A percentile compares a stretch with the other conserved stretches of the same genome.
Conservation (phyloP, 2,113 vertebrate species). For the Climacteris rufus region DNA sequence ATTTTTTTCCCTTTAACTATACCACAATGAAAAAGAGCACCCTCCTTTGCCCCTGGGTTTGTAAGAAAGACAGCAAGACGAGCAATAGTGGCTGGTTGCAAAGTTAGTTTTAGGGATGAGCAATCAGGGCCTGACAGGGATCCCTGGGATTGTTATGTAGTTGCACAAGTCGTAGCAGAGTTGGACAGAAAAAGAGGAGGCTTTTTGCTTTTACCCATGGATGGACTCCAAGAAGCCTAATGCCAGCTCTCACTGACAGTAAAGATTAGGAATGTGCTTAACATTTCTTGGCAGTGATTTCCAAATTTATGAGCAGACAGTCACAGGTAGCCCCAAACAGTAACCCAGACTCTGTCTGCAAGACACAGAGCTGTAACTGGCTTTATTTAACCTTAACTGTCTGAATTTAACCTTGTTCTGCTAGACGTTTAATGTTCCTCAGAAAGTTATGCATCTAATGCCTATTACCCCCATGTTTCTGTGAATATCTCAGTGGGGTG, state of each 20-base stretch:
- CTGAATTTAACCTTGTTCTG: not conserved
- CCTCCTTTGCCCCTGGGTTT: not conserved
- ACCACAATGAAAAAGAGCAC: not conserved
- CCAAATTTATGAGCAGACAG: not conserved
- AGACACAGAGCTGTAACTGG: not conserved
- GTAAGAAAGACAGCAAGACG: not conserved
- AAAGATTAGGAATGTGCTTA: not conserved
- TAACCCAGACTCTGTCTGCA: not conserved
- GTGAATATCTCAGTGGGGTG: not conserved
- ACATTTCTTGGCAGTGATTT: not conserved
- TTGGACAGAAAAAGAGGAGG: not conserved
- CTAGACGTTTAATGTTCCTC: not conserved
- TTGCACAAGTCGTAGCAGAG: not conserved
- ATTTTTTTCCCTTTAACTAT: not conserved
- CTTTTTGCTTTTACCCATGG: not conserved
- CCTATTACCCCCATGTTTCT: not conserved
- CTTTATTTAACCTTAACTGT: too few species aligned
- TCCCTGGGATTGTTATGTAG: not conserved
- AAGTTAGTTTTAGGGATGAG: not conserved
- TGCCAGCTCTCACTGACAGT: not conserved
- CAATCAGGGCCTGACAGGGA: not conserved
- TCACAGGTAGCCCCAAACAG: not conserved
- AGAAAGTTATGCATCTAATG: not conserved
- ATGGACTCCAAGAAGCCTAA: not conserved
- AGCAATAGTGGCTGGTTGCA: not conserved